Base-by-base conservation (phyloP, 2,888 invertebrate genomes). In the Synanthedon tipuliformis region DNA sequence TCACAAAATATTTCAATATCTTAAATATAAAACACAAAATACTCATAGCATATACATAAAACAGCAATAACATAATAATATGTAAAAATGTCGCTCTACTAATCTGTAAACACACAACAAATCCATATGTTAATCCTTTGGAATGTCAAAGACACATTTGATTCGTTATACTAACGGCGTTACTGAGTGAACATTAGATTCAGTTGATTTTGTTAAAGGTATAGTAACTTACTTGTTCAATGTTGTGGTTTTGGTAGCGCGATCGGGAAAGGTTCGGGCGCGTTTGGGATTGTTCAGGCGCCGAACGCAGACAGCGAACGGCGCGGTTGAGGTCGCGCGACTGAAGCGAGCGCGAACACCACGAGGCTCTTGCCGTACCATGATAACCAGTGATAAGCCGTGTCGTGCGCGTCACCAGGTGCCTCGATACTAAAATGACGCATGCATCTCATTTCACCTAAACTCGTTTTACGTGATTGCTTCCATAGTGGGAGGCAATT, bases 381-480 rank as follows among this genome's bases (percentile, higher is more conserved):
- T 82, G 83, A 84, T 84, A 84, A 81, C 79, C 69, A 69, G 77
- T 83, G 83, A 84, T 84, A 84, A 82, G 76, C 34, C 12, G 66
- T 69, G 67, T 61, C 62, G 61, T 8, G 12, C 45, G n/a, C 45
- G 12, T 45, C n/a, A 45, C n/a, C n/a, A 13, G 45, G 51, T 27
- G 55, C 55, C 15, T 45, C 45, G 34, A 10, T 3, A 58, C 60
- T 67, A 66, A 68, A 66, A 63, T 64, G 62, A 54, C 52, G 34
- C 34, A 34, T 34, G 8, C 10, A 10, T 34, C 34, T 34, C 10
- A 34, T 10, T 34, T 34, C 7, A 8, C 1, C 10, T 34, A 0
- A 2, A 34, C 8, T 10, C 2, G 7, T 34, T 8, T 34, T 0
- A 34, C 8, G 23, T 34, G 5, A 34, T 8, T 34, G 8, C 8